Evolutionary conservation across 1,140 invertebrate species (phyloP).

Genomic region (Zaprionus lachaisei): DNA sequence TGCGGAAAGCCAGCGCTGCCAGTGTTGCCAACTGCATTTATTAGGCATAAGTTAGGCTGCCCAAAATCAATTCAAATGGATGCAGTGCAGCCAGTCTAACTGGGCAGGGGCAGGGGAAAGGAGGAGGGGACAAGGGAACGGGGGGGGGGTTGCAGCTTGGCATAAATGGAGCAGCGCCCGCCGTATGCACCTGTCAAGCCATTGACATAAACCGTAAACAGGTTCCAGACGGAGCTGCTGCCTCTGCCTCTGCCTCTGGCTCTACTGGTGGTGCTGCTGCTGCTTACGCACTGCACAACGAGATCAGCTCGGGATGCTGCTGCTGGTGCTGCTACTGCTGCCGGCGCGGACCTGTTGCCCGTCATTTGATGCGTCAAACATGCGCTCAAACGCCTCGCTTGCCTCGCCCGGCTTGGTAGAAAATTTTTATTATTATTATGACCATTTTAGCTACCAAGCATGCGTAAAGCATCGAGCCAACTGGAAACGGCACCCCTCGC

Average conservation of each 20-base stretch:
- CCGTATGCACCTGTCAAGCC: conserved; percentile 76
- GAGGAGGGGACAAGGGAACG: neutral
- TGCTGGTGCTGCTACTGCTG: conserved; percentile 47
- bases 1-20: conserved; percentile 56
- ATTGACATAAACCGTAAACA: conserved; percentile 80
- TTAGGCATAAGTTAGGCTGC: conserved; percentile 69
- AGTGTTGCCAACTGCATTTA: conserved; percentile 52
- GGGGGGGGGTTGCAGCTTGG: conserved; percentile 25
- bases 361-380: conserved; percentile 76
- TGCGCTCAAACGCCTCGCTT: conserved; percentile 75
- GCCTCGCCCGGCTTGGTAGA: conserved; percentile 47
- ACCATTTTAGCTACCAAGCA: conserved; percentile 79
- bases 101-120: neutral
- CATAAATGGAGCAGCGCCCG: conserved; percentile 70
- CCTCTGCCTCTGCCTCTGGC: conserved; percentile 7
- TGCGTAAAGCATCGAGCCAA: conserved; percentile 68
- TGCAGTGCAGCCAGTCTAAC: conserved; percentile 41
- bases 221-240: conserved; percentile 42
- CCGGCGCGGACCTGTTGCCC: conserved; percentile 62
- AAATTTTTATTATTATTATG: conserved; percentile 82
- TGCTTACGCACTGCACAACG: conserved; percentile 71
- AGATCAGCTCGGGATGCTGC: conserved; percentile 53
- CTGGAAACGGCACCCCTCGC: conserved; percentile 36
- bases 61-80: conserved; percentile 64
- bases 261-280: conserved; percentile 25